Percentiles rank a stretch among this genome's conserved stretches.
Conservation (phyloP, 2,888 invertebrate species). For the Brachyptera risi region DNA sequence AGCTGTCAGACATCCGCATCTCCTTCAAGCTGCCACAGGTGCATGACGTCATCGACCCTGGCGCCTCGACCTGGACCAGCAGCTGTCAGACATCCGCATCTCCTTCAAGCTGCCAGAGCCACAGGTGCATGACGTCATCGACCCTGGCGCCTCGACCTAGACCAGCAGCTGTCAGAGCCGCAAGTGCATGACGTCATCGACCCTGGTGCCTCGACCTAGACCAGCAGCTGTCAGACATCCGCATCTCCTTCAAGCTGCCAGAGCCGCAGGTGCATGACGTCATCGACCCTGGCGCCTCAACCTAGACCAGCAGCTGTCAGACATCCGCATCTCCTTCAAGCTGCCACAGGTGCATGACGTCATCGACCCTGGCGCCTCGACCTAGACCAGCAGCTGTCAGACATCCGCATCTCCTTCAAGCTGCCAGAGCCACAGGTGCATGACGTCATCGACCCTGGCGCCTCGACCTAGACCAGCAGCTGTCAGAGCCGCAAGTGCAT, state of each 20-base stretch:
- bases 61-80: constrained; percentile 55
- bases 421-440: constrained; percentile 33
- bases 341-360: constrained; percentile 32
- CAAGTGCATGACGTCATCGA: constrained; percentile 14
- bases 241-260: constrained; percentile 34
- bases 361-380: neutral
- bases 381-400: constrained; percentile 68
- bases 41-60: neutral
- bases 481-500: constrained; percentile 52
- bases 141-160: constrained; percentile 40
- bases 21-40: constrained; percentile 35
- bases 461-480: constrained; percentile 58
- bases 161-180: constrained; percentile 67
- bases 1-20: constrained; percentile 63
- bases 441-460: neutral
- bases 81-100: constrained; percentile 63
- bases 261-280: constrained; percentile 23
- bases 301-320: constrained; percentile 68
- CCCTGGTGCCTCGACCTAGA: constrained; percentile 45
- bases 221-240: constrained; percentile 72
- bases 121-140: constrained; percentile 11
- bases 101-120: constrained; percentile 35
- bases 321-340: constrained; percentile 50
- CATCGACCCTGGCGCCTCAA: neutral
- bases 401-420: constrained; percentile 50